Conservation (phyloP, 2,888 invertebrate genomes). For the Willowsia nigromaculata region DNA sequence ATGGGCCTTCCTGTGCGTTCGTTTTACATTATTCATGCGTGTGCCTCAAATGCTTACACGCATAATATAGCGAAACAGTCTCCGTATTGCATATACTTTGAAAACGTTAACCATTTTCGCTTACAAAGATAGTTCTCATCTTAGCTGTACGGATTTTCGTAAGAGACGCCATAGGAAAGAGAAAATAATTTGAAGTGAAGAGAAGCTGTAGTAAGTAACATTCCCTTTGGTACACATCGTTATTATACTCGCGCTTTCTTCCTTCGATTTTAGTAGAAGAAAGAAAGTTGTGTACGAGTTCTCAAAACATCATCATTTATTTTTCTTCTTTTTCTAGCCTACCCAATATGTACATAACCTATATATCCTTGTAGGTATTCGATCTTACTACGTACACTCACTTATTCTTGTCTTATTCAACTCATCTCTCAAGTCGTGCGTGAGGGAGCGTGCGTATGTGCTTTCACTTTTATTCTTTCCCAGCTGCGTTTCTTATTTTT, state of each 20-base stretch:
- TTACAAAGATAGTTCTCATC: no score
- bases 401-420: background rate
- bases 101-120: no score
- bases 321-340: background rate
- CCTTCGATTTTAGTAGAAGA: background rate
- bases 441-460: constrained; percentile 4
- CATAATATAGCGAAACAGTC: no score
- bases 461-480: background rate
- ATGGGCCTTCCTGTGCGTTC: background rate
- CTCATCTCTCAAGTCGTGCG: constrained; percentile 33
- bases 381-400: background rate
- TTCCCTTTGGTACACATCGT: background rate
- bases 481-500: constrained; percentile 16
- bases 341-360: constrained; percentile 13
- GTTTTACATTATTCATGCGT: background rate
- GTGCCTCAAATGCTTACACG: no score
- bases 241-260: background rate
- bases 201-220: background rate
- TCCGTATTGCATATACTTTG: no score
- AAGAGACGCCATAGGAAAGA: background rate
- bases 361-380: background rate
- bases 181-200: constrained; percentile 12
- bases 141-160: background rate
- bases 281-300: background rate
- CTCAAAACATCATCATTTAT: background rate